Conservation (phyloP, 1,140 invertebrate species). For the Brachionus paranguensis region DNA sequence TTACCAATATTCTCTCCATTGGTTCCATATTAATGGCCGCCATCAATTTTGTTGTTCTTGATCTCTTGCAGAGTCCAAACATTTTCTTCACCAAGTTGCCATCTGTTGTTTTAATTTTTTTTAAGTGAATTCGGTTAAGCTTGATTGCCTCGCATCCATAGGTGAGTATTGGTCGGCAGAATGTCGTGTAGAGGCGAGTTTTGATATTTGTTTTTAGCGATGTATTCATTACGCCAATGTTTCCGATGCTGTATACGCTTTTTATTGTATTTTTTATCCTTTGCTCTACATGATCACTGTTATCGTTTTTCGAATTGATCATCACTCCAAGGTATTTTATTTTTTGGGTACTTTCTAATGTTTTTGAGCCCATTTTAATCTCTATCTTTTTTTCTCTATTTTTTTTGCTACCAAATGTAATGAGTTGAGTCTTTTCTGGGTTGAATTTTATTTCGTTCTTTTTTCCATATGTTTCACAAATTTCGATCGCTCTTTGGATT, state of each 20-base stretch:
- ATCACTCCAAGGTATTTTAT: not conserved
- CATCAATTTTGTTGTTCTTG: too few relatives aligned
- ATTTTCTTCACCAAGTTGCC: not conserved
- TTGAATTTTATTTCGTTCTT: too few relatives aligned
- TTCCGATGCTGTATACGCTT: too few relatives aligned
- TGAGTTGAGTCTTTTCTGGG: too few relatives aligned
- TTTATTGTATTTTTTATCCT: too few relatives aligned
- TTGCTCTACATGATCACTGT: too few relatives aligned
- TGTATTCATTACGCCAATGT: not conserved
- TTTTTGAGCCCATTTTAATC: not conserved
- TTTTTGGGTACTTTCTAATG: not conserved
- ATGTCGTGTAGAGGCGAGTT: too few relatives aligned
- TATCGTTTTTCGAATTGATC: not conserved
- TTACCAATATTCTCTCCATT: not conserved
- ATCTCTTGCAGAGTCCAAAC: too few relatives aligned
- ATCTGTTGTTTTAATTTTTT: not conserved
- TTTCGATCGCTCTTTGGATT: not conserved
- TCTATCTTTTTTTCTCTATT: not conserved
- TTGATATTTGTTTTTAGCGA: too few relatives aligned
- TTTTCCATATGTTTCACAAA: not conserved
- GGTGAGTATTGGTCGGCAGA: too few relatives aligned
- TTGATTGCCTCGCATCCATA: too few relatives aligned
- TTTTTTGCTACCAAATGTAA: not conserved
- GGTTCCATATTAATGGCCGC: not conserved
- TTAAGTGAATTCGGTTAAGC: not conserved